Base-by-base conservation (phyloP, 1,140 invertebrate species). In the Hirudo medicinalis region DNA sequence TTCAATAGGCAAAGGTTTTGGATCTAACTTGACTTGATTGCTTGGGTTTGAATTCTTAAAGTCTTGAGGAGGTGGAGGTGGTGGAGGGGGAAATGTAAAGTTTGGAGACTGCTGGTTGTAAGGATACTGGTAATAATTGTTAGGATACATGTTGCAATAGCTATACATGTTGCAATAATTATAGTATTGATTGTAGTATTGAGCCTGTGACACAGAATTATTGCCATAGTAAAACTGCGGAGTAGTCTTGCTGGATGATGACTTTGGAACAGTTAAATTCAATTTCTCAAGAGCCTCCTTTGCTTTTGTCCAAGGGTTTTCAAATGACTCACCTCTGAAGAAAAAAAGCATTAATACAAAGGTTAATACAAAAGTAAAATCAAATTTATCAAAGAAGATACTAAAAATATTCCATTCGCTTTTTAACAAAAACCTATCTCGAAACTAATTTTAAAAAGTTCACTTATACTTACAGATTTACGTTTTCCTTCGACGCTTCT, bases 291-390 rank as follows among this genome's bases (percentile, higher is more conserved):
- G 29, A 63, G 57, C 57, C 29, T 63, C 57, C 1, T 63, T 63
- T 22, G 57, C 57, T 63, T 63, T 63, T 13, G 57, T 63, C 57
- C 57, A 63, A 63, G 57, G 57, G 29, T 63, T 63, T 63, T 25
- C 57, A 25, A 32, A 63, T 25, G 57, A 63, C 43, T 49, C 43
- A 49, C 43, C 43, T 49, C 43, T 49, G 43, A 49, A 36, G 43
- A 49, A 13, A 49, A 49, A 49, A 49, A 49, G 1, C 43, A 49
- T 49, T 49, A 49, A 49, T 49, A 15, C 32, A 36, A 36, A 36
- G 32, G 32, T 49, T 49, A 8, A 13, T 49, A 15, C 15, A 49
- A 49, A 40, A 4, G 40, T 11, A 40, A 40, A 40, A 40, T 40
- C 11, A 4, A 40, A 40, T 40, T 11, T n/a, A n/a, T n/a, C n/a